phyloP scores from a whole-genome alignment of 1,140 invertebrate genomes.

The Tetragnatha versicolor region DNA sequence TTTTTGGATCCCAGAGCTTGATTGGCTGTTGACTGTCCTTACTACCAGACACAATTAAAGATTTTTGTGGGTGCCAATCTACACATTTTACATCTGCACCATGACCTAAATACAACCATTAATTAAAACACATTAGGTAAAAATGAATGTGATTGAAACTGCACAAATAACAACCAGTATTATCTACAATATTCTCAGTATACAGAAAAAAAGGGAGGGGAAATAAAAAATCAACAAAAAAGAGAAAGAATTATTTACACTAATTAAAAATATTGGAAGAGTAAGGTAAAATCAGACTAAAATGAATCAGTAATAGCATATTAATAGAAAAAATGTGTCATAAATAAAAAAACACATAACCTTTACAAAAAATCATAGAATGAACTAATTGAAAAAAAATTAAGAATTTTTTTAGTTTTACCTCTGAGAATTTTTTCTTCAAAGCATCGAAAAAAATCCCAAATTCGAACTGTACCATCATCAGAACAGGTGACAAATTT shows the following conservation, averaged over 20 bases:
- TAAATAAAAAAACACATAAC: too few species aligned
- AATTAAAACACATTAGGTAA: not conserved
- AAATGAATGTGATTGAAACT: not conserved
- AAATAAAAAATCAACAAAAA: too few species aligned
- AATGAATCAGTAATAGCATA: too few species aligned
- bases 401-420: too few species aligned
- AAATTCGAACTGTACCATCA: slow-evolving; percentile 97
- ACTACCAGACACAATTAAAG: slow-evolving; percentile 95
- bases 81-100: slow-evolving; percentile 99
- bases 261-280: too few species aligned
- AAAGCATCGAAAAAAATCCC: slow-evolving; percentile 97
- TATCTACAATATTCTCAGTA: not conserved
- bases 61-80: slow-evolving; percentile 99
- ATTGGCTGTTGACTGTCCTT: slow-evolving; percentile 99
- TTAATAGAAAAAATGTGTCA: too few species aligned
- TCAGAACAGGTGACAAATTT: slow-evolving; percentile 99
- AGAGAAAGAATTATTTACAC: too few species aligned
- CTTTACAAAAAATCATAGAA: too few species aligned
- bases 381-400: too few species aligned
- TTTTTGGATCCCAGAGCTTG: slow-evolving; percentile 99
- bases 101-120: slow-evolving; percentile 74
- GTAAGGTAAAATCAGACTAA: too few species aligned
- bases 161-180: not conserved
- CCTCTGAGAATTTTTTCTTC: slow-evolving; percentile 95
- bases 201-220: not conserved